phyloP scores from a whole-genome alignment of 2,888 invertebrate genomes.

The Heliconius erato region DNA sequence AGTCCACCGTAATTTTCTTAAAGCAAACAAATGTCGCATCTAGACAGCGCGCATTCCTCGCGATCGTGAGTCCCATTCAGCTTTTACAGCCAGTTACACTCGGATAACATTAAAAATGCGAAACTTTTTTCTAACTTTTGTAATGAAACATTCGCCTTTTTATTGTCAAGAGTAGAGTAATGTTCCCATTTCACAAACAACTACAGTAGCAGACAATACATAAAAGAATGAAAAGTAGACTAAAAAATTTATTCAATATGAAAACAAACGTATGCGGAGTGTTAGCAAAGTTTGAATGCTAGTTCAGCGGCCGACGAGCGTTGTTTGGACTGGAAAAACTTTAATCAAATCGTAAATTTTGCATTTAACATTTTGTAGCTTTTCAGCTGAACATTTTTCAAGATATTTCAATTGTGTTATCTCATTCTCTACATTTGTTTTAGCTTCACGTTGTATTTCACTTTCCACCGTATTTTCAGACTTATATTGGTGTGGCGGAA shows the following conservation, averaged over 20 bases:
- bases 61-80: constrained; percentile 21
- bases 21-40: background rate
- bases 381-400: constrained; percentile 35
- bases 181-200: constrained; percentile 43
- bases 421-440: background rate
- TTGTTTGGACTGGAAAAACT: constrained; percentile 39
- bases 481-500: too few relatives aligned
- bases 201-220: constrained; percentile 44
- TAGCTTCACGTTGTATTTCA: too few relatives aligned
- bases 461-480: too few relatives aligned
- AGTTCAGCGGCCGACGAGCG: constrained; percentile 40
- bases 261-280: constrained; percentile 45
- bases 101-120: constrained; percentile 35
- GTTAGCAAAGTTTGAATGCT: constrained; percentile 49
- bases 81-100: constrained; percentile 36
- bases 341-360: constrained; percentile 41
- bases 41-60: constrained; percentile 1
- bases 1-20: constrained; percentile 1
- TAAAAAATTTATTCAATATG: constrained; percentile 49
- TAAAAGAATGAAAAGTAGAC: constrained; percentile 39
- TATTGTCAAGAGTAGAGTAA: constrained; percentile 44
- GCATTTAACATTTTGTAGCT: constrained; percentile 36
- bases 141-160: constrained; percentile 45
- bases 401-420: constrained; percentile 32
- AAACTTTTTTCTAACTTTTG: constrained; percentile 28